Percentiles rank a stretch among this genome's conserved stretches.
phyloP scores from a whole-genome alignment of 2,888 invertebrate species.

The Eledona agricola region DNA sequence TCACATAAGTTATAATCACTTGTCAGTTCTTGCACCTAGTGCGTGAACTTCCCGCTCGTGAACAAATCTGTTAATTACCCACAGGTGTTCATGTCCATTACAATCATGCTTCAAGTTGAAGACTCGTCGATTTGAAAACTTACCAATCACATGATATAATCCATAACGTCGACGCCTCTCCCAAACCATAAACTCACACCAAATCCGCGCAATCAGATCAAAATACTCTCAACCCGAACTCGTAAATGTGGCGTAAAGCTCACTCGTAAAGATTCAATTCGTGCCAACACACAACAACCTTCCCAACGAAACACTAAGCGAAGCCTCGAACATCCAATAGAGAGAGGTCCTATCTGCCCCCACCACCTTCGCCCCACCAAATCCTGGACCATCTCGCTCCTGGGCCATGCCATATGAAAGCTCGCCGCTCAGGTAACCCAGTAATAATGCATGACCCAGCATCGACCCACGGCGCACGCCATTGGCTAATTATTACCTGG shows the following conservation, averaged over 20 bases:
- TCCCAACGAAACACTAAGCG: slow-evolving; percentile 41
- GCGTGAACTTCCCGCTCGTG: too few relatives aligned
- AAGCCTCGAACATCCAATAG: slow-evolving; percentile 44
- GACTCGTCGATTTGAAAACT: slow-evolving; percentile 7
- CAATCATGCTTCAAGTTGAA: background rate
- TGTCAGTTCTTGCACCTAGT: too few relatives aligned
- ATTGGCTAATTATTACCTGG: slow-evolving; percentile 43
- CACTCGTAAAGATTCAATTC: slow-evolving; percentile 38
- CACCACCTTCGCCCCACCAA: slow-evolving; percentile 36
- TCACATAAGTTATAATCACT: too few relatives aligned
- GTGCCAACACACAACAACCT: slow-evolving; percentile 25
- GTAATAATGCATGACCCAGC: slow-evolving; percentile 38
- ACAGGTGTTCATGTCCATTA: background rate
- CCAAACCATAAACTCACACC: slow-evolving; percentile 23
- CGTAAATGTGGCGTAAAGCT: too few relatives aligned
- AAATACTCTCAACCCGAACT: too few relatives aligned
- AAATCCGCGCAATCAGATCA: slow-evolving; percentile 27
- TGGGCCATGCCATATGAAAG: slow-evolving; percentile 8
- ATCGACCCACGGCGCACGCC: slow-evolving; percentile 40
- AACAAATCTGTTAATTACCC: slow-evolving; percentile 5
- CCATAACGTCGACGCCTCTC: slow-evolving; percentile 10
- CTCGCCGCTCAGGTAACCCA: slow-evolving; percentile 31
- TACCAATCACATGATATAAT: slow-evolving; percentile 32
- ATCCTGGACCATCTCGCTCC: slow-evolving; percentile 38
- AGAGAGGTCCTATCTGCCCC: slow-evolving; percentile 43